These are phyloP conservation scores for Coendou prehensilis DNA, from an alignment of 2,797 vertebrate species.

Conservation along the genomic window DNA sequence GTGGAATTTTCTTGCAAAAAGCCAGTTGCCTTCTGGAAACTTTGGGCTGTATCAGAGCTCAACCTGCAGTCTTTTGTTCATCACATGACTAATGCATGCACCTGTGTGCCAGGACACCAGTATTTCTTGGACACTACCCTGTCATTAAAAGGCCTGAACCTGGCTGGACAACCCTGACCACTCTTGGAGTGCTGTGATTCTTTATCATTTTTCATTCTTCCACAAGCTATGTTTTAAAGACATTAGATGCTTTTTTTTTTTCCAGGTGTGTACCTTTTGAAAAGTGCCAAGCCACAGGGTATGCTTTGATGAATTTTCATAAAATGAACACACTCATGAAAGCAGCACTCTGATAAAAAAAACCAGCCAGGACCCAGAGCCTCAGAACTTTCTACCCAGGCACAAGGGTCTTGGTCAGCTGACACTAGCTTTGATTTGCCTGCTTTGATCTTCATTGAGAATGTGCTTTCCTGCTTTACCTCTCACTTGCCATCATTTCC, in stretches of 20 bases:
- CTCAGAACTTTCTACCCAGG: not conserved
- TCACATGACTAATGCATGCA: not conserved
- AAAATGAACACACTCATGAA: not conserved
- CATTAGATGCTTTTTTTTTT: not conserved
- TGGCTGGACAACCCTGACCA: not conserved
- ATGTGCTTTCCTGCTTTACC: not conserved
- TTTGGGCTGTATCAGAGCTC: not conserved
- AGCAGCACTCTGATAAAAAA: not conserved
- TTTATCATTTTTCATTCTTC: not conserved
- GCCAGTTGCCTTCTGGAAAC: not conserved
- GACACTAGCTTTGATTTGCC: no score
- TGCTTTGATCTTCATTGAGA: not conserved
- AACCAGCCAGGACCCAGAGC: no score
- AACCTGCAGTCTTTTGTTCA: not conserved
- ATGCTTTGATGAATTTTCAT: not conserved
- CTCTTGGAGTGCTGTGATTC: not conserved
- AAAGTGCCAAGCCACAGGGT: not conserved
- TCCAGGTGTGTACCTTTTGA: not conserved
- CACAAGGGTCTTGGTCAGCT: no score
- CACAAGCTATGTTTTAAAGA: not conserved
- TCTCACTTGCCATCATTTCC: not conserved
- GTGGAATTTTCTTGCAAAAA: not conserved
- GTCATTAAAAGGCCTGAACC: accelerated
- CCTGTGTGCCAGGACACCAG: accelerated
- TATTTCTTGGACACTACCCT: accelerated